Evolutionary conservation across 2,888 invertebrate genomes (phyloP).

Genomic region (Nemapogon koenigi): DNA sequence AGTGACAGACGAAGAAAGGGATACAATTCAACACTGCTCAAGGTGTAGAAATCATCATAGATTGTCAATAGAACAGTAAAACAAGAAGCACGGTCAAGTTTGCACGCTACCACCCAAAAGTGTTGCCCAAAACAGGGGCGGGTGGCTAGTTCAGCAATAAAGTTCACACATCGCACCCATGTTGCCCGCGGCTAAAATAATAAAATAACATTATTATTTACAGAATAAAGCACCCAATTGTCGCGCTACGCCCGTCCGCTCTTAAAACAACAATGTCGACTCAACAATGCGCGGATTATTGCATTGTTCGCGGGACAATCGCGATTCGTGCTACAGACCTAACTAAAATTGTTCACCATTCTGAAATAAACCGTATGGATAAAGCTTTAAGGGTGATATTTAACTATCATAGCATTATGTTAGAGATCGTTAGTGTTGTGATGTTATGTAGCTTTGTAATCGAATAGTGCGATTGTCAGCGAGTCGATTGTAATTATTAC

Average conservation of each 20-base stretch:
- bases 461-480: slow-evolving; percentile 63
- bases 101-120: no score
- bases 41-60: no score
- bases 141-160: no score
- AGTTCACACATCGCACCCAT: background rate
- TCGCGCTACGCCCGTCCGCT: slow-evolving; percentile 48
- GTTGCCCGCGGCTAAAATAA: slow-evolving; percentile 17
- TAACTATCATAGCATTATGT: slow-evolving; percentile 12
- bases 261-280: slow-evolving; percentile 65
- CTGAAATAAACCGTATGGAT: background rate
- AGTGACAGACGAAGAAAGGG: no score
- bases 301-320: slow-evolving; percentile 62
- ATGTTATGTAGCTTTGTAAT: slow-evolving; percentile 44
- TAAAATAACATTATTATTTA: slow-evolving; percentile 63
- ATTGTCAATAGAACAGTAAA: no score
- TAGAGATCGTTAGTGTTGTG: slow-evolving; percentile 29
- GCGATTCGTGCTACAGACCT: slow-evolving; percentile 33
- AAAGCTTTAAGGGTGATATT: slow-evolving; percentile 27
- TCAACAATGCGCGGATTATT: slow-evolving; percentile 65
- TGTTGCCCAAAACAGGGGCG: no score
- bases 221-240: slow-evolving; percentile 63
- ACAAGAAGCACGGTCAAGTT: no score
- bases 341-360: background rate
- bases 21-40: no score
- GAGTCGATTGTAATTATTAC: slow-evolving; percentile 61